Percentiles rank a stretch among this genome's conserved stretches.
Evolutionary conservation across 2,113 vertebrate species (phyloP).

Genomic region (Acanthisitta chloris): DNA sequence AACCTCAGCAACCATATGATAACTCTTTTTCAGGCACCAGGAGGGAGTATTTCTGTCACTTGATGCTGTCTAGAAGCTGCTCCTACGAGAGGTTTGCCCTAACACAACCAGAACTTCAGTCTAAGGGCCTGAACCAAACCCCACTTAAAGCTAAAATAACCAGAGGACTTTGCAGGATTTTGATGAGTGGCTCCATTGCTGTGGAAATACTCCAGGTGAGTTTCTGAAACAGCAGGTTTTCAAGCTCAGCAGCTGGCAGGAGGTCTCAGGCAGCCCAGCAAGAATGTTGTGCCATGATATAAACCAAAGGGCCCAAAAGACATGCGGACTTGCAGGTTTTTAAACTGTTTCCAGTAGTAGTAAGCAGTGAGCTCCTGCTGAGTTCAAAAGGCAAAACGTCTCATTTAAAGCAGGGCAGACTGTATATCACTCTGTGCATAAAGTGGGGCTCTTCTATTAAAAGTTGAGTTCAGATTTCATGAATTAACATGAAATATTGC

Average conservation of each 20-base stretch:
- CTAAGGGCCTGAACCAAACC: background rate
- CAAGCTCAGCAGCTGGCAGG: background rate
- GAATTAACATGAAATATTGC: conserved; percentile 51
- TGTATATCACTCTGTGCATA: conserved; percentile 54
- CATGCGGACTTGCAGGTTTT: background rate
- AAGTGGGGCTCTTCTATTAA: conserved; percentile 57
- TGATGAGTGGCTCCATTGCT: fast-evolving
- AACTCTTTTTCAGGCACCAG: background rate
- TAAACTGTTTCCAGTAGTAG: conserved; percentile 47
- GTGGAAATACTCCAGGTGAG: background rate
- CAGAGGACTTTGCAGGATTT: background rate
- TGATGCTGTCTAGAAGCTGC: background rate
- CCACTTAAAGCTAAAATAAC: background rate
- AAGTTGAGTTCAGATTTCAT: conserved; percentile 58
- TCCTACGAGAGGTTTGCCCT: background rate
- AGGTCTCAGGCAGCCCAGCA: background rate
- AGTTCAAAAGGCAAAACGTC: conserved; percentile 63
- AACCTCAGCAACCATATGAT: background rate
- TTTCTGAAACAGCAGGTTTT: background rate
- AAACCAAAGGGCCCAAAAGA: background rate
- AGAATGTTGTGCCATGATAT: background rate
- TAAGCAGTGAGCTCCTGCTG: conserved; percentile 44
- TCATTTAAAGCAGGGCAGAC: background rate
- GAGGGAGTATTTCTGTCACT: background rate
- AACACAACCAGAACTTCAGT: background rate